Base-by-base conservation (phyloP, 2,888 invertebrate genomes). In the Noctuana brunneofusca region DNA sequence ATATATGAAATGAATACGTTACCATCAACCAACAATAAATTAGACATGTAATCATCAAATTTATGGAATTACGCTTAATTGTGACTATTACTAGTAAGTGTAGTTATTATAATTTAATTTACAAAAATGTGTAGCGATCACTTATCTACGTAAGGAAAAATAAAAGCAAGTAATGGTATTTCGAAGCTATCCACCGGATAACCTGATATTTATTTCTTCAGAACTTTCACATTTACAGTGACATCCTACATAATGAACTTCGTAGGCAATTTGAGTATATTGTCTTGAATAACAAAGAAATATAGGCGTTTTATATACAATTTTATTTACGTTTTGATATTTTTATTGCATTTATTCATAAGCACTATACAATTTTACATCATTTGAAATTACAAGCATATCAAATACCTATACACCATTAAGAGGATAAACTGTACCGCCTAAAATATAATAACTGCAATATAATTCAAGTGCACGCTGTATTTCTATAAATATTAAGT, bases 321-420 rank as follows among this genome's bases (percentile, higher is more conserved):
- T 84, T 80, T 80, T 77, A 76, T 75, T 71, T 70, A 76, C 72
- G 71, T 75, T 71, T 71, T 71, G 77, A 78, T 80, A 79, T 76
- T 73, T 56, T 76, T 75, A 75, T 73, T 73, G 73, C 72, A 71
- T 76, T 78, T 84, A 85, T 83, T 84, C 84, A 84, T 84, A 86
- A 88, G 88, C 86, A 84, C 83, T 90, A 86, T 88, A 89, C 88
- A 89, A 83, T 79, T 87, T 84, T 86, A 87, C 84, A 86, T 80
- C 71, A 72, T 79, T 71, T 79, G 75, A 78, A 80, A 80, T 79
- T 78, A 79, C 75, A 83, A 85, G 86, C 83, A 79, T 71, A 70
- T 78, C 74, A 69, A 71, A 27, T 27, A 27, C 27, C 3, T 22
- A 46, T 54, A 55, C 43, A 56, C 12, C 43, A 69, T 67, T 72